phyloP scores from a whole-genome alignment of 1,140 invertebrate species.

The Euwallacea fornicatus region DNA sequence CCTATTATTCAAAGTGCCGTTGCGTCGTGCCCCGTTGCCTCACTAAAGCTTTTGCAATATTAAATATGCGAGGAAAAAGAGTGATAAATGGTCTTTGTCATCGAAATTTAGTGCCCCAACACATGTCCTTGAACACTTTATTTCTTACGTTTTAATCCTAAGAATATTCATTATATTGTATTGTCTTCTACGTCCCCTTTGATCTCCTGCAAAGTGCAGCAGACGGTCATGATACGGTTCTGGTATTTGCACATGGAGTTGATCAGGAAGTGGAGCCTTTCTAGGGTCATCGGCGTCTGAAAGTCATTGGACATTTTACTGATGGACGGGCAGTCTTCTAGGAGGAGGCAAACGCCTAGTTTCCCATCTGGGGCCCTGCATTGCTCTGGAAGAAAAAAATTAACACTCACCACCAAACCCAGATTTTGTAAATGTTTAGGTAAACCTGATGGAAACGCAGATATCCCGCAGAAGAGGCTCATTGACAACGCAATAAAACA shows the following conservation, averaged over 20 bases:
- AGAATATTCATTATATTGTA: too few species aligned
- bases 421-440: too few species aligned
- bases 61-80: constrained; percentile 30
- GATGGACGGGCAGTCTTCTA: constrained; percentile 40
- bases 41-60: constrained; percentile 37
- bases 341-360: constrained; percentile 35
- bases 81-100: constrained; percentile 3
- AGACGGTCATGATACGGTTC: constrained; percentile 38
- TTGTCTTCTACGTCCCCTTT: neutral
- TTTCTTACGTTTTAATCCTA: neutral
- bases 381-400: constrained; percentile 17
- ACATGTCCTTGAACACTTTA: too few species aligned
- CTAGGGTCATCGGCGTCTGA: constrained; percentile 37
- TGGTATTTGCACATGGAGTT: constrained; percentile 39
- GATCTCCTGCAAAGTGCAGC: constrained; percentile 33
- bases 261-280: constrained; percentile 39
- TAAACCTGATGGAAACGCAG: too few species aligned
- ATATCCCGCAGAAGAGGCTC: too few species aligned
- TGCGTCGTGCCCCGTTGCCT: constrained; percentile 12
- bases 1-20: constrained; percentile 44
- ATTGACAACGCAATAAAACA: too few species aligned
- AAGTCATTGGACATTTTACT: constrained; percentile 40
- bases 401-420: too few species aligned
- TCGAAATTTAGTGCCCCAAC: too few species aligned
- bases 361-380: constrained; percentile 34